Conservation (phyloP, 2,113 vertebrate genomes). For the Thunnus thynnus region DNA sequence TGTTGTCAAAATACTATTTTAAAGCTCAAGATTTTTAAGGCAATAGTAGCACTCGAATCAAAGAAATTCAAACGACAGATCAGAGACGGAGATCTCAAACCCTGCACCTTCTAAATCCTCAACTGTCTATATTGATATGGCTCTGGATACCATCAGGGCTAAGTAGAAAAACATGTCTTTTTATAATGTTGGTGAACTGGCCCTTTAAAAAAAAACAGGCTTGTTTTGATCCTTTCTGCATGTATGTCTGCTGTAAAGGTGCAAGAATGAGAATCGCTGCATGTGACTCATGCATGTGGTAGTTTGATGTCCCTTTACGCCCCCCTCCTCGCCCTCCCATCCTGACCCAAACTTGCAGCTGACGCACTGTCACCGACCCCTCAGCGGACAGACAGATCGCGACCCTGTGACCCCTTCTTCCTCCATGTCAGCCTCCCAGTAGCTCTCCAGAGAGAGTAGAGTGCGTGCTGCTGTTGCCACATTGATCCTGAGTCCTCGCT, state of each 20-base stretch:
- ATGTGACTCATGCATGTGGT: background rate
- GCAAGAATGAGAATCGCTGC: background rate
- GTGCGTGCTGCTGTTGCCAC: background rate
- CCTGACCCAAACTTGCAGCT: background rate
- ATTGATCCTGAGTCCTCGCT: constrained; percentile 4
- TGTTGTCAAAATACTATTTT: too few species aligned
- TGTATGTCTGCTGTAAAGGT: background rate
- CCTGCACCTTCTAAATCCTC: too few species aligned
- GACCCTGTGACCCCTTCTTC: constrained; percentile 48
- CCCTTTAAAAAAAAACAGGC: background rate
- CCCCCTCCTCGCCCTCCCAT: background rate
- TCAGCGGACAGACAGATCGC: constrained; percentile 29
- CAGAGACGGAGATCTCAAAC: too few species aligned
- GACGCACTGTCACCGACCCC: background rate
- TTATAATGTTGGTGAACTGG: background rate
- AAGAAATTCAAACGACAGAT: too few species aligned
- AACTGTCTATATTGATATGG: too few species aligned
- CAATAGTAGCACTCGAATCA: too few species aligned
- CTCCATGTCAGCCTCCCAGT: constrained; percentile 17
- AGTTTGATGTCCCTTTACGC: too few species aligned
- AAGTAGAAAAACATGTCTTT: background rate
- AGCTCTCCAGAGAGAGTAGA: constrained; percentile 26
- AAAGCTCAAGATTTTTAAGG: too few species aligned
- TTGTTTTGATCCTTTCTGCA: background rate
- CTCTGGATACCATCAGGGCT: too few species aligned